A percentile compares a stretch with the other conserved stretches of the same genome.
These are phyloP conservation scores for Eulemur rufifrons DNA, from an alignment of 2,113 vertebrate genomes.

Conservation along the genomic window DNA sequence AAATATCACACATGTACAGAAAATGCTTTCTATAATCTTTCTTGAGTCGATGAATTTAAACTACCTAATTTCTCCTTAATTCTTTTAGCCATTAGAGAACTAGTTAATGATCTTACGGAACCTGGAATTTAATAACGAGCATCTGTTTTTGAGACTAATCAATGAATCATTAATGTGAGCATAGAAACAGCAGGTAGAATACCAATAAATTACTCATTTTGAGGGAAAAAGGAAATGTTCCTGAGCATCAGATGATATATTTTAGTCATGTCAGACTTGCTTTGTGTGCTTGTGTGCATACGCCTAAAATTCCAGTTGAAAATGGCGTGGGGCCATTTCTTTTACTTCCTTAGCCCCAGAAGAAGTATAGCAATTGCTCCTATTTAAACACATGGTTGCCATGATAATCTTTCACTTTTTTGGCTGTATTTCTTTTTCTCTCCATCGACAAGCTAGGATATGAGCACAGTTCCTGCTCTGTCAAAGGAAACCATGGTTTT, in stretches of 20 bases:
- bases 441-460: background rate
- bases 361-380: background rate
- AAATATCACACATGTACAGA: background rate
- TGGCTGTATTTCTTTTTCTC: background rate
- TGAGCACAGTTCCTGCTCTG: background rate
- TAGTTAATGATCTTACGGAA: conserved; percentile 56
- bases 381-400: background rate
- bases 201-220: conserved; percentile 74
- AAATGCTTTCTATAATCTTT: background rate
- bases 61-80: background rate
- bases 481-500: conserved; percentile 33
- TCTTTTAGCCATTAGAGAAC: conserved; percentile 40
- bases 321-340: background rate
- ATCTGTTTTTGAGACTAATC: conserved; percentile 58
- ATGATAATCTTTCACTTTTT: background rate
- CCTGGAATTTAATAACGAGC: conserved; percentile 66
- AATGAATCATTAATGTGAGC: conserved; percentile 69
- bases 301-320: background rate
- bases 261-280: background rate
- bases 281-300: background rate
- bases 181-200: conserved; percentile 77
- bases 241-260: background rate
- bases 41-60: background rate
- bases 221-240: conserved; percentile 49
- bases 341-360: background rate